phyloP scores from a whole-genome alignment of 1,140 invertebrate genomes.

The Drosophila melanica region DNA sequence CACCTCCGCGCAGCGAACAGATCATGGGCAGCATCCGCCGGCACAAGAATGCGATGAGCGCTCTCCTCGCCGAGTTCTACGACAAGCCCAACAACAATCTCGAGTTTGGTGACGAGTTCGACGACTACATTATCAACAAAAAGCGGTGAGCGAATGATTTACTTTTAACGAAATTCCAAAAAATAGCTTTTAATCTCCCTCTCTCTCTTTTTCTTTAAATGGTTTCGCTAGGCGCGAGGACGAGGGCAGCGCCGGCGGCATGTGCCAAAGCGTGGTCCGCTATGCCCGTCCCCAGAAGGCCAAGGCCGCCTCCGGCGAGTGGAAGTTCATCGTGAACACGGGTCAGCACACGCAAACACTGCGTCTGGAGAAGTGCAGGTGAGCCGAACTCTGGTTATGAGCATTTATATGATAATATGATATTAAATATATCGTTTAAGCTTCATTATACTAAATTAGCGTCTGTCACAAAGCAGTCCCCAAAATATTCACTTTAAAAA shows the following conservation, averaged over 20 bases:
- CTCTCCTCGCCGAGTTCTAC: slow-evolving; percentile 89
- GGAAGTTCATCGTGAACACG: slow-evolving; percentile 95
- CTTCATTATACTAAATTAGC: no score
- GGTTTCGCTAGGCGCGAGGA: slow-evolving; percentile 86
- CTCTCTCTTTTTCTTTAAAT: not conserved
- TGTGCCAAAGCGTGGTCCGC: slow-evolving; percentile 93
- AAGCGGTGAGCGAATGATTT: slow-evolving; percentile 62
- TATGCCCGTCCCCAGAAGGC: slow-evolving; percentile 93
- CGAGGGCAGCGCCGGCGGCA: slow-evolving; percentile 85
- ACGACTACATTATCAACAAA: slow-evolving; percentile 68
- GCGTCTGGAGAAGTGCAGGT: slow-evolving; percentile 93
- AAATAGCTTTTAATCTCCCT: not conserved
- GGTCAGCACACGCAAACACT: slow-evolving; percentile 94
- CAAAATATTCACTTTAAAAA: not conserved
- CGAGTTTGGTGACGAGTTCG: slow-evolving; percentile 78
- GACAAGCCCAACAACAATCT: slow-evolving; percentile 84
- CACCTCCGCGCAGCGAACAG: slow-evolving; percentile 86
- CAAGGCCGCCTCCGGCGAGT: slow-evolving; percentile 90
- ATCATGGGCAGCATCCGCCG: slow-evolving; percentile 89
- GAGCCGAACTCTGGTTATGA: slow-evolving; percentile 44
- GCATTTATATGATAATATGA: no score
- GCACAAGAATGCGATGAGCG: slow-evolving; percentile 88
- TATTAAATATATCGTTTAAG: no score
- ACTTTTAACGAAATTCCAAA: not conserved
- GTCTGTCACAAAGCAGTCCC: no score